Evolutionary conservation across 2,888 invertebrate species (phyloP).

Genomic region (Artemia sinica): DNA sequence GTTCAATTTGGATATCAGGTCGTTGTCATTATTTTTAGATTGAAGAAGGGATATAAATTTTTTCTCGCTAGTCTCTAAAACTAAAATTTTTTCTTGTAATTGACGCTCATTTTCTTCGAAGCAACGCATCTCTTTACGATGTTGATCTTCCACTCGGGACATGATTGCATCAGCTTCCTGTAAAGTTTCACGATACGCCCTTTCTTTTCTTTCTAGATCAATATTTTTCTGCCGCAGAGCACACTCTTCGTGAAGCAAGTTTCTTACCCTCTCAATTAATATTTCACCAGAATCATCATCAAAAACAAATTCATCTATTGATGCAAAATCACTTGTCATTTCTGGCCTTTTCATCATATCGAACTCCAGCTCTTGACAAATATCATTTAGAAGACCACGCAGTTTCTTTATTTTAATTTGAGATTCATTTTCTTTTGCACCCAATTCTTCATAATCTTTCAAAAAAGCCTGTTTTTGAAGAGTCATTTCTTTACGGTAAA

Average conservation of each 20-base stretch:
- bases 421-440: background rate
- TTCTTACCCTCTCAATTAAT: background rate
- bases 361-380: constrained; percentile 1
- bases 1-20: background rate
- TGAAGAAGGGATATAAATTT: constrained; percentile 11
- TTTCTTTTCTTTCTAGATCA: constrained; percentile 4
- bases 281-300: background rate
- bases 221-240: constrained; percentile 9
- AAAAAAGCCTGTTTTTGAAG: constrained; percentile 2
- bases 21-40: background rate
- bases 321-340: background rate
- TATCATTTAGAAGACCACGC: constrained; percentile 6
- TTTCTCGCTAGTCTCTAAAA: background rate
- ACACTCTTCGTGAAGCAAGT: background rate
- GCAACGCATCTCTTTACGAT: background rate
- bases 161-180: constrained; percentile 10
- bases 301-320: background rate
- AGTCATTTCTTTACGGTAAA: background rate
- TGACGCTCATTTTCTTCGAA: constrained; percentile 10
- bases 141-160: constrained; percentile 8
- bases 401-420: background rate
- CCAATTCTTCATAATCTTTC: constrained; percentile 12
- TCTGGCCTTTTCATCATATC: constrained; percentile 9
- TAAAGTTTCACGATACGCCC: constrained; percentile 10
- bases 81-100: background rate